Evolutionary conservation across 2,888 invertebrate genomes (phyloP).

Genomic region (Diarsia mendica): DNA sequence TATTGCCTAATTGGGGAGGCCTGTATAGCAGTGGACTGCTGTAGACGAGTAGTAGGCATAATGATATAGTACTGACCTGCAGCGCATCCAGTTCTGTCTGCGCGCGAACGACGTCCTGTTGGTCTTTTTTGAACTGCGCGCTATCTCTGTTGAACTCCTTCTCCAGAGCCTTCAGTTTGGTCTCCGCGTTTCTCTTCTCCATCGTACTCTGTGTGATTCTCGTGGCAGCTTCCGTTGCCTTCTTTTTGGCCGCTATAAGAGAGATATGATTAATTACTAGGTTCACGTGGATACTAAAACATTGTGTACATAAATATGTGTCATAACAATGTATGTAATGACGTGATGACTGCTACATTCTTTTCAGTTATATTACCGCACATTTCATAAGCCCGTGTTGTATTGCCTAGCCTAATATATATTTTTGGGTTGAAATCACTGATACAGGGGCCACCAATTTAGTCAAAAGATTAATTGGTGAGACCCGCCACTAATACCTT

Average conservation of each 20-base stretch:
- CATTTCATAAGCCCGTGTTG: too few relatives aligned
- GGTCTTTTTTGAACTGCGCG: conserved; percentile 92
- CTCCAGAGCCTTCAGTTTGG: conserved; percentile 92
- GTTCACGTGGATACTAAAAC: background rate
- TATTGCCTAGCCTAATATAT: too few relatives aligned
- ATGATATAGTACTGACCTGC: conserved; percentile 76
- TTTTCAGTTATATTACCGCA: too few relatives aligned
- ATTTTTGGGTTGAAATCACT: background rate
- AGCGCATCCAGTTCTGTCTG: conserved; percentile 82
- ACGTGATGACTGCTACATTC: too few relatives aligned
- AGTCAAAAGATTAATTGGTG: too few relatives aligned
- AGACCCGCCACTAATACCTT: too few relatives aligned
- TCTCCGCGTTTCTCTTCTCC: conserved; percentile 92
- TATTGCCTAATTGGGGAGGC: too few relatives aligned
- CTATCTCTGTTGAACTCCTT: conserved; percentile 92
- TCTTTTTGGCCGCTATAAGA: conserved; percentile 92
- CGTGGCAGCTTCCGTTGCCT: conserved; percentile 94
- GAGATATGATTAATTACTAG: background rate
- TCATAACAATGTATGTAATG: background rate
- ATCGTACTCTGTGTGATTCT: conserved; percentile 94
- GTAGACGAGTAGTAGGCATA: too few relatives aligned
- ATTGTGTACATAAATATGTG: background rate
- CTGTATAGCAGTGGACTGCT: too few relatives aligned
- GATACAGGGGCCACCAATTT: background rate
- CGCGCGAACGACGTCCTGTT: conserved; percentile 86